Percentiles rank a stretch among this genome's conserved stretches.
Evolutionary conservation across 1,140 invertebrate genomes (phyloP).

Genomic region (roundworm (Caenorhabditis elegans)): WBcel235 BX284606.5:2457501-2458000

Average conservation of each 20-base stretch:
- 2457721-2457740: not conserved
- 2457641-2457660: not conserved
- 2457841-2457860: not conserved
- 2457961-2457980: no score
- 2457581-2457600: not conserved
- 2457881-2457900: no score
- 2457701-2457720: conserved; percentile 1
- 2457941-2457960: not conserved
- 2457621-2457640: not conserved
- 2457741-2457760: conserved; percentile 10
- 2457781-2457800: conserved; percentile 17
- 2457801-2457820: not conserved
- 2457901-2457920: no score
- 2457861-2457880: no score
- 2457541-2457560: not conserved
- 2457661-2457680: not conserved
- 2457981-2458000: conserved; percentile 3
- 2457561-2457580: not conserved
- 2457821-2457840: not conserved
- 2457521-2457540: not conserved
- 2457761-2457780: conserved; percentile 10
- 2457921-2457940: not conserved
- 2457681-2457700: conserved; percentile 11
- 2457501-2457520: no score
- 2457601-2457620: not conserved